Percentiles rank a stretch among this genome's conserved stretches.
phyloP scores from a whole-genome alignment of 2,888 invertebrate genomes.

The Dascillus cervinus region DNA sequence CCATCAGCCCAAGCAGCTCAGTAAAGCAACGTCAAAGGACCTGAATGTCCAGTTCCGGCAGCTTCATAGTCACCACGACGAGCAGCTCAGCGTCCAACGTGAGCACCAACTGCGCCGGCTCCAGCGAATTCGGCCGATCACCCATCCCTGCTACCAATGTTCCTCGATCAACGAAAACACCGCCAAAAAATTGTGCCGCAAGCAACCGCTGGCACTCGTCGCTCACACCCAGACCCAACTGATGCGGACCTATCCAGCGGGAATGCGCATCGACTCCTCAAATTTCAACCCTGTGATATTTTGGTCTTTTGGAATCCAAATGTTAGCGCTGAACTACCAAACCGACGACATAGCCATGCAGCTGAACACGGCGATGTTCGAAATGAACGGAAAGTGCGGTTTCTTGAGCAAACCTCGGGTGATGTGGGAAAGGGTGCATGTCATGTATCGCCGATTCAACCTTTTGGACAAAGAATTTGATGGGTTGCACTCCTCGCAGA shows the following conservation, averaged over 20 bases:
- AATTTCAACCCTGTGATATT: conserved; percentile 93
- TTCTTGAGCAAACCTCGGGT: conserved; percentile 84
- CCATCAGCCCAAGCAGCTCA: conserved; percentile 57
- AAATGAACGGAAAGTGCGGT: conserved; percentile 80
- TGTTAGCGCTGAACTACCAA: conserved; percentile 66
- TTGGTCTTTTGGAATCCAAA: conserved; percentile 91
- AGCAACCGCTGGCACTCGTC: conserved; percentile 72
- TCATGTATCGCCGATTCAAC: conserved; percentile 77
- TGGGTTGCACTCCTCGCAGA: conserved; percentile 74
- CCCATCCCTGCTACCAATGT: conserved; percentile 73
- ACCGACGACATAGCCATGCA: conserved; percentile 87
- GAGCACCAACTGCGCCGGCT: conserved; percentile 32
- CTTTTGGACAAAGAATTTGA: conserved; percentile 91
- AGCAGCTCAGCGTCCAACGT: conserved; percentile 41
- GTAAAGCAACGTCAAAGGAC: conserved; percentile 44
- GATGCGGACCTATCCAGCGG: conserved; percentile 88
- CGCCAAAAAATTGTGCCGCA: conserved; percentile 85
- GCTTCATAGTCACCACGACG: conserved; percentile 40
- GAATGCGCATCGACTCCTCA: conserved; percentile 90
- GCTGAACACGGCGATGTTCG: conserved; percentile 88
- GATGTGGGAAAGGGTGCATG: conserved; percentile 78
- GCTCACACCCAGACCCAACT: conserved; percentile 86
- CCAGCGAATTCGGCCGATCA: conserved; percentile 45
- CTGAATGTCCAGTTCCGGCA: conserved; percentile 42
- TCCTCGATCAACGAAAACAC: conserved; percentile 88